A percentile compares a stretch with the other conserved stretches of the same genome.
Evolutionary conservation across 2,797 vertebrate genomes (phyloP).

Genomic region (Anas flavirostris): DNA sequence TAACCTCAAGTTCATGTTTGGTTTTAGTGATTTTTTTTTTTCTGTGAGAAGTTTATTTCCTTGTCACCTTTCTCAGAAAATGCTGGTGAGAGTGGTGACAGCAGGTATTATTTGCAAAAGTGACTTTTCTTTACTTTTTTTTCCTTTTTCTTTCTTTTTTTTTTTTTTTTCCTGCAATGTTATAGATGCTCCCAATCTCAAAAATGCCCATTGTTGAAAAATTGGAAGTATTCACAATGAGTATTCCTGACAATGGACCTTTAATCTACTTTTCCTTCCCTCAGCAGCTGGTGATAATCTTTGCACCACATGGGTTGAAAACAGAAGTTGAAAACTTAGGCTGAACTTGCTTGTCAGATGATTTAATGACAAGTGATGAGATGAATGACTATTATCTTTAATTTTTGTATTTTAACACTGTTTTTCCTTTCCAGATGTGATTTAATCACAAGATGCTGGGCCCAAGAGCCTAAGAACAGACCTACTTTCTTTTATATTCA

Average conservation of each 20-base stretch:
- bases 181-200: neutral
- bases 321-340: neutral
- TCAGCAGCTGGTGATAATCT: neutral
- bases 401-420: neutral
- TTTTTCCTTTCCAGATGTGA: constrained; percentile 67
- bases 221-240: neutral
- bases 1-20: neutral
- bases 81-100: neutral
- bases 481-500: constrained; percentile 74
- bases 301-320: neutral
- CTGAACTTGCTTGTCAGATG: neutral
- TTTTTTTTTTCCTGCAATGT: neutral
- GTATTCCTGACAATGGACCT: neutral
- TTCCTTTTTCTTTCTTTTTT: neutral
- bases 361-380: neutral
- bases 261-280: neutral
- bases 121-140: neutral
- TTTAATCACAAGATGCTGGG: constrained; percentile 78
- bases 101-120: neutral
- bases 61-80: neutral
- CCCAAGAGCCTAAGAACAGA: constrained; percentile 71
- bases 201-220: neutral
- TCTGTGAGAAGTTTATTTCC: neutral
- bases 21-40: neutral
- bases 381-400: neutral